Conservation (phyloP, 2,888 invertebrate species). For the Drosophila acutilabella region DNA sequence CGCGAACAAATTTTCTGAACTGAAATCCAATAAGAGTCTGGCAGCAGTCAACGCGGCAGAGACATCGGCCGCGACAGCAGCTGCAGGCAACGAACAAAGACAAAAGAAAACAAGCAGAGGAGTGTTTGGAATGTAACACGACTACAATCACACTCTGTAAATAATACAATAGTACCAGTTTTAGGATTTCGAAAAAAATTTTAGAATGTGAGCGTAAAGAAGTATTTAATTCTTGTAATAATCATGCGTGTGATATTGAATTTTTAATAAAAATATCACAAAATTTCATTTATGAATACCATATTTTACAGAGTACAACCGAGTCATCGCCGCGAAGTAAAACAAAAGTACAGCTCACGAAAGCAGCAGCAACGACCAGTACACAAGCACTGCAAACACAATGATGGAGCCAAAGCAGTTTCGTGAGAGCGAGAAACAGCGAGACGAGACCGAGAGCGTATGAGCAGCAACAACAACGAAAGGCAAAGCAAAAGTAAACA, state of each 20-base stretch:
- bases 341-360: constrained; percentile 49
- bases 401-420: constrained; percentile 9
- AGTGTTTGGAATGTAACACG: not conserved
- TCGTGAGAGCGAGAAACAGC: constrained; percentile 7
- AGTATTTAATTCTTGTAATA: too few species aligned
- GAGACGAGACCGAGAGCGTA: not conserved
- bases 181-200: not conserved
- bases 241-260: too few species aligned
- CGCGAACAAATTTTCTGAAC: constrained; percentile 71
- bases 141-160: constrained; percentile 16
- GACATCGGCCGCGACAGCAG: constrained; percentile 33
- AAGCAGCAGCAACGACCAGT: constrained; percentile 32
- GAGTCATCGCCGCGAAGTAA: constrained; percentile 44
- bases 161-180: too few species aligned
- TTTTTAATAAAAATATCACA: too few species aligned
- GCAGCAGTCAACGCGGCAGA: constrained; percentile 34
- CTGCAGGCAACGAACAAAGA: constrained; percentile 47
- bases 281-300: constrained; percentile 2
- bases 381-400: constrained; percentile 49
- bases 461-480: constrained; percentile 36
- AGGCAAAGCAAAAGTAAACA: constrained; percentile 54
- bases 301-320: constrained; percentile 22
- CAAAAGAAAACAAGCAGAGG: constrained; percentile 45
- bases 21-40: constrained; percentile 61
- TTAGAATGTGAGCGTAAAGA: too few species aligned